Evolutionary conservation across 2,113 vertebrate genomes (phyloP), one percentile per base, ranked within the genome.

Genomic region (Tor tambroides): DNA sequence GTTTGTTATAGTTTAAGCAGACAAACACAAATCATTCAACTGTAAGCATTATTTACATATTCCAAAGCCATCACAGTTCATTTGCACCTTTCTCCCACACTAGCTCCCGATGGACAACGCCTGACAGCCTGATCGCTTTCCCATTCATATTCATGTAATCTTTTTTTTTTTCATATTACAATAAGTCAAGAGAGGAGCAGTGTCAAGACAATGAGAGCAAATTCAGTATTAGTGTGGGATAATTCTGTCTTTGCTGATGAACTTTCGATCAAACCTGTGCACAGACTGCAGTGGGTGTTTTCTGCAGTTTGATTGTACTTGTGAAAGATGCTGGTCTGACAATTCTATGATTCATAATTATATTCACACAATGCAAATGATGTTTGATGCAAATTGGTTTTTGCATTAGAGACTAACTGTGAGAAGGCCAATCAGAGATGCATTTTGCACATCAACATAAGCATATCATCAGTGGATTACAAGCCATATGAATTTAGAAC

Each of bases 61-160:
- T 87, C 86, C 69, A 84, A 75, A 89, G 83, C 88, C 63, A 76
- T 89, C 80, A 89, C 65, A 87, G 77, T 91, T 86, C 89, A 89
- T 90, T 89, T 88, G 78, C 63, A 80, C 56, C 61, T 65, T 89
- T 91, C 78, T 89, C 79, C 61, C 65, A 59, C 63, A 79, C 35
- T 89, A 1, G 61, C 61, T 86, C 87, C 69, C 69, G 41, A 69
- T 89, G 89, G 87, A 88, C 86, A 88, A 72, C 38, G 79, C 61
- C 67, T 80, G 86, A 87, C 83, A 82, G 88, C 75, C 63, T 87
- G 87, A 90, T 86, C 87, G 72, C 71, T 75, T 87, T 82, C 43
- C 77, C 61, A 88, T 89, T 87, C 87, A 90, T 90, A 90, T 90
- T 91, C 82, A 89, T 90, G 76, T 71, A 82, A 83, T 89, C 77